These are phyloP conservation scores for Diadophis punctatus DNA, from an alignment of 2,113 vertebrate genomes.

Conservation along the genomic window DNA sequence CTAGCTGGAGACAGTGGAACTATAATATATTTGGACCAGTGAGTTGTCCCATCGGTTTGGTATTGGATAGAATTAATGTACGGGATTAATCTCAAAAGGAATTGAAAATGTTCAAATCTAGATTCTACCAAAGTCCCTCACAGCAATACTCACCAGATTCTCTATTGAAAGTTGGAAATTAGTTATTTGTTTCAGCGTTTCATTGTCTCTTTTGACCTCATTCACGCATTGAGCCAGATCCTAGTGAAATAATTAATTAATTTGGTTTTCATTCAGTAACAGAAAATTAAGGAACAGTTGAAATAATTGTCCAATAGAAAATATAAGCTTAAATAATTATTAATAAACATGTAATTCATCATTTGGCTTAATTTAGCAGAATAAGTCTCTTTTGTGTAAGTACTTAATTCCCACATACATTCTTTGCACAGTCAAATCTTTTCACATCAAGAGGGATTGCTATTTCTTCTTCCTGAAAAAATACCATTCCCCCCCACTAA, in stretches of 20 bases:
- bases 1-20: not conserved
- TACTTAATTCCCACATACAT: not conserved
- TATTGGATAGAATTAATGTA: not conserved
- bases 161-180: slow-evolving; percentile 87
- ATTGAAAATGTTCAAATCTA: not conserved
- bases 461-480: too few relatives aligned
- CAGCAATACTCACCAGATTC: slow-evolving; percentile 69
- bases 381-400: not conserved
- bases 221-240: slow-evolving; percentile 88
- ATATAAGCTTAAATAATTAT: not conserved
- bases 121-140: not conserved
- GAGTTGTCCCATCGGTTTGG: not conserved
- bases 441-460: not conserved
- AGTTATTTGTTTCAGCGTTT: slow-evolving; percentile 86
- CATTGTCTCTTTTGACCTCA: slow-evolving; percentile 89
- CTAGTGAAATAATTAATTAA: slow-evolving; percentile 49
- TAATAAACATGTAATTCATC: not conserved
- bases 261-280: not conserved
- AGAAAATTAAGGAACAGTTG: not conserved
- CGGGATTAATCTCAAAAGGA: not conserved
- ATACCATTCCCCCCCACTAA: too few relatives aligned
- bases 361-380: not conserved
- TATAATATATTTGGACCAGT: not conserved
- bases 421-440: not conserved
- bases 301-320: not conserved